These are phyloP conservation scores for Philotrypesis tridentata DNA, from an alignment of 1,140 invertebrate genomes.

Conservation along the genomic window DNA sequence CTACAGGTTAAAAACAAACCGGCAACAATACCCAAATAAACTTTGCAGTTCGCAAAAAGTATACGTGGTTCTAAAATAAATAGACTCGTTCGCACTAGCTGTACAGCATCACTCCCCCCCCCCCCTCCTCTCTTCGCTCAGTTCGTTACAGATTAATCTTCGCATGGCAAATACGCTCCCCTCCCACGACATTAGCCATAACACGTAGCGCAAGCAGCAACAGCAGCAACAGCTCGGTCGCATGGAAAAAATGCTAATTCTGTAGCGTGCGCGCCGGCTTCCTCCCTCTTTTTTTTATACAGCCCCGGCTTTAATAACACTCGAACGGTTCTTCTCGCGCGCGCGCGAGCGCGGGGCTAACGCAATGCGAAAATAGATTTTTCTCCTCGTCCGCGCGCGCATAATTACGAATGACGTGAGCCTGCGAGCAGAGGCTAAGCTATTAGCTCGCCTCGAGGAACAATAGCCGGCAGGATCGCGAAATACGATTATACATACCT, in stretches of 20 bases:
- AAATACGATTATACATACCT: not conserved
- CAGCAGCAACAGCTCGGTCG: conserved; percentile 11
- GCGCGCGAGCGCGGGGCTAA: not conserved
- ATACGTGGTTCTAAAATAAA: not conserved
- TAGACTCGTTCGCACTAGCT: not conserved
- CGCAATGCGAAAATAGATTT: conserved; percentile 39
- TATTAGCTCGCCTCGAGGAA: not conserved
- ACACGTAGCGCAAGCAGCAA: too few species aligned
- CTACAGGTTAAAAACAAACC: too few species aligned
- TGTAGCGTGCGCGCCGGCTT: not conserved
- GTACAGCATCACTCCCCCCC: too few species aligned
- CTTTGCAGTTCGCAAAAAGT: not conserved
- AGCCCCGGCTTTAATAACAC: conserved; percentile 33
- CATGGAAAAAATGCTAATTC: conserved; percentile 46
- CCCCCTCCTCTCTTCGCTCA: not conserved
- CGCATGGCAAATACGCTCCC: not conserved
- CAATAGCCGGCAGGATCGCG: not conserved
- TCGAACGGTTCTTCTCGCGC: not conserved
- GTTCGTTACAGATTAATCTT: conserved; percentile 29
- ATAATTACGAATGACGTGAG: conserved; percentile 6
- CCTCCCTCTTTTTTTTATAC: conserved; percentile 26
- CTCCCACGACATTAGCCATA: not conserved
- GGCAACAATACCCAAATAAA: too few species aligned
- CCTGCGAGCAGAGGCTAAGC: not conserved
- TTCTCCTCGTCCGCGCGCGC: not conserved